Conservation (phyloP, 1,140 invertebrate genomes). For the Penaeus vannamei region DNA sequence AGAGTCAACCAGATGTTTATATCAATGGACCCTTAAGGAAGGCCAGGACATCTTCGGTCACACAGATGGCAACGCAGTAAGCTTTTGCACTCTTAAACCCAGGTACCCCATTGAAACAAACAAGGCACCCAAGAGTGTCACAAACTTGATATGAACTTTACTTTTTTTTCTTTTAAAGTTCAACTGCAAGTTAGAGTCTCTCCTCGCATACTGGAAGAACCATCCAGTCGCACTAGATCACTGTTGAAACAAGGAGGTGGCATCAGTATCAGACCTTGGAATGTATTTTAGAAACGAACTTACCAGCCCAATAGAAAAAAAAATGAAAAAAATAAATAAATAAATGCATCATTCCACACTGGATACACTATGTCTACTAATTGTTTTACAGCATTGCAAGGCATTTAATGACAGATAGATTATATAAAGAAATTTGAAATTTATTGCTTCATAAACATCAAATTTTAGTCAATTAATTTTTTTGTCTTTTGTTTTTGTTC, state of each 20-base stretch:
- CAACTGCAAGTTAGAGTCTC: neutral
- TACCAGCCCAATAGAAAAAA: constrained; percentile 47
- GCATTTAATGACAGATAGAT: constrained; percentile 31
- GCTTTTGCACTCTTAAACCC: too few relatives aligned
- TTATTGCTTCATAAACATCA: constrained; percentile 53
- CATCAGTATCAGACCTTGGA: constrained; percentile 3
- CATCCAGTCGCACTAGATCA: constrained; percentile 48
- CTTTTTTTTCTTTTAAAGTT: neutral
- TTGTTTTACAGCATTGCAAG: constrained; percentile 56
- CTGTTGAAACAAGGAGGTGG: constrained; percentile 50
- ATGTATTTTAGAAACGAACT: constrained; percentile 40
- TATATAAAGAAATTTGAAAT: constrained; percentile 50
- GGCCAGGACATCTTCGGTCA: too few relatives aligned
- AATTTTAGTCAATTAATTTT: constrained; percentile 45
- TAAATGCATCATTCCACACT: constrained; percentile 54
- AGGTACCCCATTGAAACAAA: too few relatives aligned
- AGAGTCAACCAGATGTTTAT: too few relatives aligned
- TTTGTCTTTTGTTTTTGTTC: constrained; percentile 1
- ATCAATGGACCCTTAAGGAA: too few relatives aligned
- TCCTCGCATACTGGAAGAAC: constrained; percentile 17
- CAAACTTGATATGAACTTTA: neutral
- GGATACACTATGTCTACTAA: constrained; percentile 57
- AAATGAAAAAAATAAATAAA: constrained; percentile 21
- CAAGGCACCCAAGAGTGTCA: neutral
- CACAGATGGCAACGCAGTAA: too few relatives aligned